phyloP scores from a whole-genome alignment of 1,140 invertebrate genomes.

The Calliphora vicina region DNA sequence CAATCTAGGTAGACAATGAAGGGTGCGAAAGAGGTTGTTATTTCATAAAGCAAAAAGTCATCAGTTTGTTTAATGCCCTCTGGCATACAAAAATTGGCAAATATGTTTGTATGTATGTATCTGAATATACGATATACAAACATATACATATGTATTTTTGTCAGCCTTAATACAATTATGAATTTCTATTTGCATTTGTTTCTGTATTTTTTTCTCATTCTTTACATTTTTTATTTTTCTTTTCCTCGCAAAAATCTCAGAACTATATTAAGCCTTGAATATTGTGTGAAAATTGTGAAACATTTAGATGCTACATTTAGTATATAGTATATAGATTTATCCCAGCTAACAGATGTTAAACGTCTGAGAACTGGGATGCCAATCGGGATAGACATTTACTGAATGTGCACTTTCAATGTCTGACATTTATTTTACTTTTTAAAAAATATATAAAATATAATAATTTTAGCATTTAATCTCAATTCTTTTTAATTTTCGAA shows the following conservation, averaged over 20 bases:
- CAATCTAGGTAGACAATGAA: neutral
- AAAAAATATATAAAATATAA: too few species aligned
- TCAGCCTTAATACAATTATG: constrained; percentile 17
- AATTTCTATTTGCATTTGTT: constrained; percentile 5
- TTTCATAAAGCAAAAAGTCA: neutral
- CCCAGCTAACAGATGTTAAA: too few species aligned
- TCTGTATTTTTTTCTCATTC: neutral
- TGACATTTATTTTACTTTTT: too few species aligned
- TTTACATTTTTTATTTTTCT: too few species aligned
- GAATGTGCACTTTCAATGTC: too few species aligned
- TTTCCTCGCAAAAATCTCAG: neutral
- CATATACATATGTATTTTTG: neutral
- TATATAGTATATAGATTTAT: too few species aligned
- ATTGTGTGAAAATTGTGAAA: neutral
- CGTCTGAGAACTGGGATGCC: too few species aligned
- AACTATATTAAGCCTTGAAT: constrained; percentile 1
- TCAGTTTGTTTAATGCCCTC: neutral
- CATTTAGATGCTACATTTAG: neutral
- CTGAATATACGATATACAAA: too few species aligned
- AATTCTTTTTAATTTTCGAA: too few species aligned
- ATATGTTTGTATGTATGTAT: neutral
- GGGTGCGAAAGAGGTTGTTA: neutral
- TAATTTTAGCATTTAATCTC: too few species aligned
- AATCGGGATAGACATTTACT: too few species aligned
- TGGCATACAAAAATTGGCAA: neutral